Base-by-base conservation (phyloP, 2,888 invertebrate genomes). In the Drosophila birchii region DNA sequence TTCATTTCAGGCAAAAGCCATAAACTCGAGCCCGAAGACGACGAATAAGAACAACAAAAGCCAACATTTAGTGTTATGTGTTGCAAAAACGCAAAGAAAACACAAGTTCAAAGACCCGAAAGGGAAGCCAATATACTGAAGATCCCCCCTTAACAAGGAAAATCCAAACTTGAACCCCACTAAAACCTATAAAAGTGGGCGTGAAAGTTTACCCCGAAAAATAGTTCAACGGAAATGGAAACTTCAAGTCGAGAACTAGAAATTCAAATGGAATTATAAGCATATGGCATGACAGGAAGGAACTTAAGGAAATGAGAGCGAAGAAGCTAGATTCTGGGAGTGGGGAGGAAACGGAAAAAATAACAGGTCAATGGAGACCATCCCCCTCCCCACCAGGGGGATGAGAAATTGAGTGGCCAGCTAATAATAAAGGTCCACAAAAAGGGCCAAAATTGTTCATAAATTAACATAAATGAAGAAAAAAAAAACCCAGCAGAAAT, bases 391-490 rank as follows among this genome's bases (percentile, higher is more conserved):
- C 16, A 29, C 16, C 16, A 23, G 29, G 20, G 20, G 67, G 38
- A 14, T 44, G 64, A 45, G 63, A 56, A 68, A 82, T 78, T 87
- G 76, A 80, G 54, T 83, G 70, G 67, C 51, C 58, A 41, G 58
- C 69, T 29, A 71, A 64, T 69, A 71, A 64, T 69, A 81, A 75
- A 63, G 45, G 36, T 16, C 32, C 43, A 59, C 38, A 75, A 44
- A 51, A 53, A 75, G 56, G 55, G 62, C 49, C 66, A 57, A 79
- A 62, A 60, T 69, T 32, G 32, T 64, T 55, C 75, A 75, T 81
- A 87, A 89, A 89, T 87, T 84, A 76, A 81, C 83, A 87, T 71
- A 62, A 69, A n/a, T n/a, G n/a, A n/a, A n/a, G n/a, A n/a, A n/a
- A 23, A 26, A 5, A 26, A 26, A 81, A 79, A 69, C 55, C 47